Evolutionary conservation across 2,888 invertebrate genomes (phyloP).

Genomic region (Erpobdella octoculata): DNA sequence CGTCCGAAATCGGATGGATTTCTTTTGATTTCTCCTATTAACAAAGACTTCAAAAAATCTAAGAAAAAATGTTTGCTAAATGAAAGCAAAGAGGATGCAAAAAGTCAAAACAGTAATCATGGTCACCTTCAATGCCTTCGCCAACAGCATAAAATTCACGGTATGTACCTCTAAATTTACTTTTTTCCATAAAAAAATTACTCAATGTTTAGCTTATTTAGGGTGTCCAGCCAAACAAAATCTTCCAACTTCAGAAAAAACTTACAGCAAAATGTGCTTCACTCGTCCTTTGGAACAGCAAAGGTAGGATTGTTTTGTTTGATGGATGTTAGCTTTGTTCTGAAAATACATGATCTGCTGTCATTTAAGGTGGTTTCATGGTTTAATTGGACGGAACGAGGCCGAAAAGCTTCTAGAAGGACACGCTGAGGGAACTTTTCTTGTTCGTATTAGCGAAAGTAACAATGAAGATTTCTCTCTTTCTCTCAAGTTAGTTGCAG

Average conservation of each 20-base stretch:
- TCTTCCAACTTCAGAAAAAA: neutral
- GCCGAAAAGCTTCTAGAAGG: constrained; percentile 78
- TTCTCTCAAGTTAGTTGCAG: constrained; percentile 77
- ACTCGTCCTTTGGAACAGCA: neutral
- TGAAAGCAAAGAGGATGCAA: neutral
- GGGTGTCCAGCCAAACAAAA: neutral
- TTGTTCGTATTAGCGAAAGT: constrained; percentile 87
- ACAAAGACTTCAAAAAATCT: neutral
- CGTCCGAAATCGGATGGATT: constrained; percentile 24
- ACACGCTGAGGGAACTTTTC: constrained; percentile 80
- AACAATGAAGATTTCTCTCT: constrained; percentile 88
- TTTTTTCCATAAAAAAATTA: no score
- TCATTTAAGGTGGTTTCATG: constrained; percentile 73
- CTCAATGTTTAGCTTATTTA: no score
- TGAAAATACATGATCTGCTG: no score
- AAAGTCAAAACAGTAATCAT: no score
- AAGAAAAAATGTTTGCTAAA: neutral
- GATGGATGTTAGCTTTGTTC: neutral
- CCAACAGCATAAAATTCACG: no score
- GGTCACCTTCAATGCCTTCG: no score
- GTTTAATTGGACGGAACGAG: constrained; percentile 78
- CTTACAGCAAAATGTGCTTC: neutral
- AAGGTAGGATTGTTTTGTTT: neutral
- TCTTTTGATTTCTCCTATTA: neutral
- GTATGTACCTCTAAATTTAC: no score